These are phyloP conservation scores for Cephus pygmeus DNA, from an alignment of 2,888 invertebrate species.

Conservation along the genomic window DNA sequence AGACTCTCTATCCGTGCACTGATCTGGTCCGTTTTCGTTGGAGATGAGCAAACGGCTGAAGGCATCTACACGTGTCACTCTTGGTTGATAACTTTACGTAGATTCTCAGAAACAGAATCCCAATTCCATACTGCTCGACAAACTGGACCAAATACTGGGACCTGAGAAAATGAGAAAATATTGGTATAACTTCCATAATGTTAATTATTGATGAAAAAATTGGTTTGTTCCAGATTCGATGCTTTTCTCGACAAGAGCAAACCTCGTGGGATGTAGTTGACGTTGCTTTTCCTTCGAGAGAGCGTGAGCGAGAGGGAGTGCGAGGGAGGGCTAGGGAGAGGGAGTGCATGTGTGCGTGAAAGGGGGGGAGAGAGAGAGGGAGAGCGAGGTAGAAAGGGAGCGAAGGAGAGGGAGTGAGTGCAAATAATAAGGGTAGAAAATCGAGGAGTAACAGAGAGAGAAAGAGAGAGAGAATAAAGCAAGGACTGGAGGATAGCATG, in stretches of 20 bases:
- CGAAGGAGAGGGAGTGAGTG: constrained; percentile 9
- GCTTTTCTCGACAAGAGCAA: constrained; percentile 48
- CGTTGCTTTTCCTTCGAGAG: constrained; percentile 48
- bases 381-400: constrained; percentile 21
- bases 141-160: too few species aligned
- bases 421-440: constrained; percentile 27
- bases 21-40: too few species aligned
- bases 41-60: too few species aligned
- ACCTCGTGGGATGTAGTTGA: constrained; percentile 60
- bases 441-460: constrained; percentile 22
- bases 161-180: too few species aligned
- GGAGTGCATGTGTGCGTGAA: constrained; percentile 21
- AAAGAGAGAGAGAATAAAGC: constrained; percentile 22
- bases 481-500: not conserved
- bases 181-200: too few species aligned
- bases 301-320: constrained; percentile 33
- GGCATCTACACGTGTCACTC: too few species aligned
- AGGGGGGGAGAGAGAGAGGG: constrained; percentile 15
- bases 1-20: too few species aligned
- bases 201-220: too few species aligned
- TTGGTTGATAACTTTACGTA: too few species aligned
- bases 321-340: constrained; percentile 24
- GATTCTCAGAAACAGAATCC: too few species aligned
- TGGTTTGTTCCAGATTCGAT: constrained; percentile 44
- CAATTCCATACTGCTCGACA: too few species aligned